phyloP scores from a whole-genome alignment of 2,888 invertebrate species.

The Ctena decussata region DNA sequence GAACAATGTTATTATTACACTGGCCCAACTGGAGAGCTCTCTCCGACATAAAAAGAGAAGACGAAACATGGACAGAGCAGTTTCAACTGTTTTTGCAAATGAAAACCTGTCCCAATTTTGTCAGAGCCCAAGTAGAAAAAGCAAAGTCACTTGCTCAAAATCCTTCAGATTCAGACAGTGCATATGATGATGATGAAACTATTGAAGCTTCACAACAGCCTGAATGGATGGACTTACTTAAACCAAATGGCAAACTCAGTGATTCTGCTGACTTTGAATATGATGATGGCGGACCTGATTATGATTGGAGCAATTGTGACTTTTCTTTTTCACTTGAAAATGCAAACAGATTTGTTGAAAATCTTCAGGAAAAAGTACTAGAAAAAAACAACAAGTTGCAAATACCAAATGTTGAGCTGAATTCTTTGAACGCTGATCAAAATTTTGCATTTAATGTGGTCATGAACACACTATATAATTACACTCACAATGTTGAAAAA shows the following conservation, averaged over 20 bases:
- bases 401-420: constrained; percentile 46
- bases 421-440: constrained; percentile 59
- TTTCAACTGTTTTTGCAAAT: no score
- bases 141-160: not conserved
- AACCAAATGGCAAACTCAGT: constrained; percentile 33
- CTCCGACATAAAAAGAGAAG: no score
- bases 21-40: no score
- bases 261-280: not conserved
- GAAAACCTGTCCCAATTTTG: not conserved
- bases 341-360: not conserved
- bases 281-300: not conserved
- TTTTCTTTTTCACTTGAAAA: not conserved
- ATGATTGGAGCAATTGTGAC: not conserved
- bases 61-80: no score
- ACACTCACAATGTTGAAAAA: not conserved
- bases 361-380: no score
- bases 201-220: constrained; percentile 27
- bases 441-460: constrained; percentile 55
- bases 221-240: constrained; percentile 62
- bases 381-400: not conserved
- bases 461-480: constrained; percentile 46
- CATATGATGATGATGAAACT: not conserved
- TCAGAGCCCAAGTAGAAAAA: not conserved
- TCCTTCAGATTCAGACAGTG: not conserved
- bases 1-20: no score